phyloP scores from a whole-genome alignment of 2,113 vertebrate species.

The Proteles cristata region DNA sequence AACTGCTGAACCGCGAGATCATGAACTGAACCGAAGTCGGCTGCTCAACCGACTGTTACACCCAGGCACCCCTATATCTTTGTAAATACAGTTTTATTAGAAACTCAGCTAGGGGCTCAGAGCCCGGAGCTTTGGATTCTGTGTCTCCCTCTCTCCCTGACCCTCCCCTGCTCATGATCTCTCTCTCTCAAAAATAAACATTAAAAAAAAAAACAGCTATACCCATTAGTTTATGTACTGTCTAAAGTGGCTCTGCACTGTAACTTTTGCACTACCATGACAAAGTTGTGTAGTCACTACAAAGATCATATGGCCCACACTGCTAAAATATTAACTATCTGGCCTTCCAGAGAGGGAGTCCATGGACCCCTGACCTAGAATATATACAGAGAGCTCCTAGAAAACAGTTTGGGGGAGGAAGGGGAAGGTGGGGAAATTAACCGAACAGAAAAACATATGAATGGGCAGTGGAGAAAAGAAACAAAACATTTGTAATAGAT shows the following conservation, averaged over 20 bases:
- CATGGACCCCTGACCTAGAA: not conserved
- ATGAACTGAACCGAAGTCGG: too few relatives aligned
- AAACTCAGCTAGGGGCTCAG: not conserved
- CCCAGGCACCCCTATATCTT: not conserved
- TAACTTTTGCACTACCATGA: not conserved
- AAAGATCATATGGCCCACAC: not conserved
- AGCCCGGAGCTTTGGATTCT: too few relatives aligned
- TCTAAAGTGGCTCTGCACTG: not conserved
- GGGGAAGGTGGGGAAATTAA: not conserved
- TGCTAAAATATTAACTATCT: constrained; percentile 30
- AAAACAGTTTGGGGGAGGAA: not conserved
- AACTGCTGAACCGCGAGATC: too few relatives aligned
- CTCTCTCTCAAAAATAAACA: too few relatives aligned
- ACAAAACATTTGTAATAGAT: constrained; percentile 17
- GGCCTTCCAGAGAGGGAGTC: not conserved
- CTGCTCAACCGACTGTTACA: too few relatives aligned
- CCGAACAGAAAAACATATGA: not conserved
- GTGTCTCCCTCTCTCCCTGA: too few relatives aligned
- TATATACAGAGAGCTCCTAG: not conserved
- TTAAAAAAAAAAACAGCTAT: not conserved
- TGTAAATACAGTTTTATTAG: constrained; percentile 42
- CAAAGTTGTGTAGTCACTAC: not conserved
- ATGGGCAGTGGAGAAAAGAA: constrained; percentile 21
- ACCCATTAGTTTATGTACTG: not conserved
- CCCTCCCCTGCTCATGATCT: too few relatives aligned